These are phyloP conservation scores for Globodera ellingtonae DNA, from an alignment of 1,140 invertebrate species.

Conservation along the genomic window DNA sequence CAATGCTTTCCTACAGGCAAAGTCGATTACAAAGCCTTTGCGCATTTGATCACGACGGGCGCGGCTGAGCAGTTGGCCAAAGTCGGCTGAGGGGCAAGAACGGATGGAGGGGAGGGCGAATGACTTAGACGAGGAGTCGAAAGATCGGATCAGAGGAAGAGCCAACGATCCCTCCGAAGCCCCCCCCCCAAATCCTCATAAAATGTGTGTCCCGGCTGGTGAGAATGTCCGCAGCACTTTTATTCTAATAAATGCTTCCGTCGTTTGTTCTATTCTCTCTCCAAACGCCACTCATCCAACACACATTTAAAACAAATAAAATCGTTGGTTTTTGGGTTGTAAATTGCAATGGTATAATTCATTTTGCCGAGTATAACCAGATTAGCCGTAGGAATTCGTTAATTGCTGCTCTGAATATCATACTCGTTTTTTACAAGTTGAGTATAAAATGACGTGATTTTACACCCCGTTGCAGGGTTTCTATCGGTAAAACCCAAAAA, in stretches of 20 bases:
- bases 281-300: background rate
- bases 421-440: no score
- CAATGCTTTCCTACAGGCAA: constrained; percentile 37
- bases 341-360: no score
- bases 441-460: no score
- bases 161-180: background rate
- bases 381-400: no score
- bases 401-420: no score
- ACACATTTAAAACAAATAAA: background rate
- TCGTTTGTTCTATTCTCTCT: background rate
- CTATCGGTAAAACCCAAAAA: no score
- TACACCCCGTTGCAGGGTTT: no score
- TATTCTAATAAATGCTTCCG: background rate
- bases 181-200: background rate
- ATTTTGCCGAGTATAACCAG: no score
- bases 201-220: constrained; percentile 11
- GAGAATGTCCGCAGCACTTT: constrained; percentile 11
- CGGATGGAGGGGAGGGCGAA: background rate
- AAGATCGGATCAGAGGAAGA: background rate
- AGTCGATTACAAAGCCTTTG: constrained; percentile 65
- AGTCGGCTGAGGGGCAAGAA: constrained; percentile 26
- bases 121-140: background rate
- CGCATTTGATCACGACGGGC: constrained; percentile 64
- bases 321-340: background rate
- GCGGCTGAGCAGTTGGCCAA: constrained; percentile 63